Evolutionary conservation across 2,113 vertebrate species (phyloP), one percentile per base, ranked within the genome.

Genomic region (Pseudopodoces humilis): DNA sequence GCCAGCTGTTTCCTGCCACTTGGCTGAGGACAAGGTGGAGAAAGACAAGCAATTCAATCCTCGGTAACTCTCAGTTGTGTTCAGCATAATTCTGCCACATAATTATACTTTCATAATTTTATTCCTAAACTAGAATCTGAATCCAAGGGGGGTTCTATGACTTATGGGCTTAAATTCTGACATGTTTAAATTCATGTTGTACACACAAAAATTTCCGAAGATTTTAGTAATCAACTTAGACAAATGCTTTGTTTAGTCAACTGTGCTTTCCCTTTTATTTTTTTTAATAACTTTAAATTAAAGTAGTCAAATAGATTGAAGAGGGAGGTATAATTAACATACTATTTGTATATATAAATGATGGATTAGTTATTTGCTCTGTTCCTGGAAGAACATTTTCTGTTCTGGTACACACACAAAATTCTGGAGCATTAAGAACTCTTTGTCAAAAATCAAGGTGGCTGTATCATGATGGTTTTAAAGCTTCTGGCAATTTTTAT

Each of bases 1-100:
- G 94, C 98, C 99, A 99, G 98, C 99, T 99, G 98, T 98, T 98
- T 98, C 98, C 98, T 98, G 98, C 97, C 96, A 96, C 98, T 98
- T 97, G 98, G 98, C 98, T 98, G 96, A 98, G 97, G 98, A 98
- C 94, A 92, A 98, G 96, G 98, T 99, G 98, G 97, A 97, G 98
- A 98, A 98, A 98, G 98, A 98, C 94, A 95, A 97, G 98, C 95
- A 97, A 98, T 97, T 96, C 97, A 97, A 98, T 98, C 98, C 98
- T 91, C 3, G 5, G 96, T 96, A 97, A 96, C 97, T 97, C 97
- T 97, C 93, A 71, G 93, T 97, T 97, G 93, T 95, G 94, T 97
- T 98, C 97, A 93, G 70, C n/a, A 86, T 94, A 97, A 97, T 98
- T 98, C 97, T 93, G 94, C 83, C 60, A 92, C 94, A 92, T 98